Base-by-base conservation (phyloP, 2,888 invertebrate genomes). In the Acholoe squamosa region DNA sequence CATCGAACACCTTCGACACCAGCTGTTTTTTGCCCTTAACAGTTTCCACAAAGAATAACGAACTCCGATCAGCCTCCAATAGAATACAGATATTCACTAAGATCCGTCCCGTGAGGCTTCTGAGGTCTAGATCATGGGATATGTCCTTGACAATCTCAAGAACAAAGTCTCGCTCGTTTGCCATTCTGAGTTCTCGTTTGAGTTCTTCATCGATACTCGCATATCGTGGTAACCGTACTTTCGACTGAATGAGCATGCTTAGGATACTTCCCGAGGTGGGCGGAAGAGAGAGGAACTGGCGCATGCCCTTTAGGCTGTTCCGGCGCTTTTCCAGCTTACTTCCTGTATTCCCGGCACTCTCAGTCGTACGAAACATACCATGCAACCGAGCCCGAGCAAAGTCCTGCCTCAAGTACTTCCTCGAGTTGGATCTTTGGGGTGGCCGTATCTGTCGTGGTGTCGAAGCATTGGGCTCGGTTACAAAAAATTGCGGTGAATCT, bases 71-170 rank as follows among this genome's bases (percentile, higher is more conserved):
- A 12, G 96, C 96, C 93, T 96, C 96, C 89, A 92, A 52, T 67
- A 96, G 94, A 22, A 96, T 96, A 89, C 96, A 94, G 84, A 96
- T 94, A 93, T 96, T 96, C 90, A 96, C 96, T n/a, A 96, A 95
- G 84, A 96, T 96, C 93, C 96, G 96, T 89, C 96, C 95, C 54
- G 96, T 96, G 71, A 96, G 94, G 91, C 96, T 96, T 93, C 95
- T 95, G 16, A 96, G 95, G 93, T 96, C 96, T 89, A 96, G 94
- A 92, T 96, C 96, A 88, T 96, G 96, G 52, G 96, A 96, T 88
- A 96, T 96, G 93, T 96, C 96, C 91, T 96, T 96, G 34, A 96
- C 96, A 92, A 96, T 96, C 92, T 96, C 96, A 91, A 96, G 94
- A 93, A 96, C 96, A 94, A 96, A 96, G 91, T 96, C 96, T 52